Evolutionary conservation across 1,140 invertebrate species (phyloP).

Genomic region (Lasioglossum baleicum): DNA sequence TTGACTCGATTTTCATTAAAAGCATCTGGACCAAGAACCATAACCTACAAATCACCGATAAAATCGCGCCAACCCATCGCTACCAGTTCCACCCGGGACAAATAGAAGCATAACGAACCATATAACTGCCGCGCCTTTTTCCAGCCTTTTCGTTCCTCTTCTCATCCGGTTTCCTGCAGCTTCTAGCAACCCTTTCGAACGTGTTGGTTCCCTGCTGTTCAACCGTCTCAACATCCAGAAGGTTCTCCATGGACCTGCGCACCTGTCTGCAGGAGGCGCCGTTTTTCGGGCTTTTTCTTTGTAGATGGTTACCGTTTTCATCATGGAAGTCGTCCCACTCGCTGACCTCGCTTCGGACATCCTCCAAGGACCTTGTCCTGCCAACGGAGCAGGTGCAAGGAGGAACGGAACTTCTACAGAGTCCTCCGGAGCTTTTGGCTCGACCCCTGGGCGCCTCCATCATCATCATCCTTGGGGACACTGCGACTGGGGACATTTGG

Average conservation of each 20-base stretch:
- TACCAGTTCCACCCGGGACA: too few relatives aligned
- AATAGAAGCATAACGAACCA: constrained; percentile 66
- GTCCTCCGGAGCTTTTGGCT: constrained; percentile 69
- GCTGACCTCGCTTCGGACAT: constrained; percentile 84
- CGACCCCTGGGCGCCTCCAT: constrained; percentile 74
- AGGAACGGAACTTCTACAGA: constrained; percentile 68
- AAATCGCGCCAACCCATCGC: too few relatives aligned
- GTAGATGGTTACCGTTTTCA: constrained; percentile 80
- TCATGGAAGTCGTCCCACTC: constrained; percentile 84
- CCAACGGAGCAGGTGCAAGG: constrained; percentile 82
- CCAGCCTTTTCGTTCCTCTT: constrained; percentile 64
- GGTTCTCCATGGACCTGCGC: constrained; percentile 86
- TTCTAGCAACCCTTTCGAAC: constrained; percentile 63
- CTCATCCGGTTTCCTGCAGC: constrained; percentile 57
- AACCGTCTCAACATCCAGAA: constrained; percentile 79
- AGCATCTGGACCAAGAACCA: too few relatives aligned
- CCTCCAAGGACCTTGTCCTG: constrained; percentile 85
- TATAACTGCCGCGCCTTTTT: constrained; percentile 74
- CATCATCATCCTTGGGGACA: constrained; percentile 74
- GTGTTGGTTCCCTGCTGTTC: constrained; percentile 60
- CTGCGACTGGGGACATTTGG: constrained; percentile 62
- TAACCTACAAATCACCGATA: too few relatives aligned
- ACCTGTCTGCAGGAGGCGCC: constrained; percentile 74
- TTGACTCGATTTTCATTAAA: too few relatives aligned
- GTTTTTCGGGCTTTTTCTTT: constrained; percentile 75